phyloP scores from a whole-genome alignment of 2,113 vertebrate species.

The Morone chrysops region DNA sequence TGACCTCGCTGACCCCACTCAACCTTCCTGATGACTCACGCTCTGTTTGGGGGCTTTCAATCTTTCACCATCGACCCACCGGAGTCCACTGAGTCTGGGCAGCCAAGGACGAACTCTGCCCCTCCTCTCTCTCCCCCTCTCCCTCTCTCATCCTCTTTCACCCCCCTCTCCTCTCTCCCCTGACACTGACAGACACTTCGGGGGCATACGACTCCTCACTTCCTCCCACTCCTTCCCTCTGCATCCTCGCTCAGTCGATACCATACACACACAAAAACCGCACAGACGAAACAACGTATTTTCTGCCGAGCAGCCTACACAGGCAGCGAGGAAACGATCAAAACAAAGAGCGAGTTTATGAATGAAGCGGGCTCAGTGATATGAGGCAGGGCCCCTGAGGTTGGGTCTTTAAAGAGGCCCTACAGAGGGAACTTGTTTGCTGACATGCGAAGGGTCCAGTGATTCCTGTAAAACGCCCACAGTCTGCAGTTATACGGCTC shows the following conservation, averaged over 20 bases:
- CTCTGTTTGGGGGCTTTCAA: slow-evolving; percentile 29
- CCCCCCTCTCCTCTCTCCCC: not conserved
- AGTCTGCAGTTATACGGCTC: slow-evolving; percentile 16
- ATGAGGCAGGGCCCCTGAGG: not conserved
- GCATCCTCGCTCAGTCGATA: slow-evolving; percentile 36
- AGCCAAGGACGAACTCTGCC: not conserved
- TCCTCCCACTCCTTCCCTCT: slow-evolving; percentile 45
- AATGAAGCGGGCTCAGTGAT: slow-evolving; percentile 42
- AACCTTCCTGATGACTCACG: slow-evolving; percentile 30
- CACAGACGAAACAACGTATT: slow-evolving; percentile 43
- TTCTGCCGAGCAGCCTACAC: slow-evolving; percentile 31
- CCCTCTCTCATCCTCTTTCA: not conserved
- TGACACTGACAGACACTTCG: slow-evolving; percentile 28
- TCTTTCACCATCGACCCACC: slow-evolving; percentile 50
- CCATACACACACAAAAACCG: slow-evolving; percentile 20
- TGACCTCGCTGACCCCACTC: slow-evolving; percentile 40
- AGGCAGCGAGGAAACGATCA: slow-evolving; percentile 27
- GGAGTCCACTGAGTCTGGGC: slow-evolving; percentile 18
- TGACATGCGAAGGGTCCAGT: slow-evolving; percentile 25
- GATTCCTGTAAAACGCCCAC: slow-evolving; percentile 53
- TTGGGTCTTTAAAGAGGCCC: slow-evolving; percentile 7
- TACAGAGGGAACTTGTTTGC: slow-evolving; percentile 33
- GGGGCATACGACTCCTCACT: slow-evolving; percentile 15
- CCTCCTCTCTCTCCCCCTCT: too few species aligned
- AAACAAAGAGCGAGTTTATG: slow-evolving; percentile 62